Evolutionary conservation across 1,140 invertebrate genomes (phyloP), one percentile per base, ranked within the genome.

Genomic region (Dinothrombium tinctorium): DNA sequence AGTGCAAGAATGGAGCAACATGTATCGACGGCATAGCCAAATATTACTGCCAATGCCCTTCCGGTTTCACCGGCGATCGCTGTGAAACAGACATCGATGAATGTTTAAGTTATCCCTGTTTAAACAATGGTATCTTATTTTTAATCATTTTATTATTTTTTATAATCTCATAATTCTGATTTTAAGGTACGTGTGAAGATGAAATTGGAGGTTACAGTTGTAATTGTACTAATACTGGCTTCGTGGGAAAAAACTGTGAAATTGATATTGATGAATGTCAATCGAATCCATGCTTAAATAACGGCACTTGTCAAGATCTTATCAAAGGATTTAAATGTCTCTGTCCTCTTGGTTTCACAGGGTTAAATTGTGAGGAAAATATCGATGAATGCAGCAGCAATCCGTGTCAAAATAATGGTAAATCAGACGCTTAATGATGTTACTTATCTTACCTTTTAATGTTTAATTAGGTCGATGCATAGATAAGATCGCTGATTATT

Each of bases 281-380:
- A 78, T 73, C 36, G 74, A 77, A 6, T 84, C 82, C 60, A 64
- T 68, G 49, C 65, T 33, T 64, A 69, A 51, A 56, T 73, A 41
- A 76, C 75, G 54, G 66, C 68, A 48, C 66, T 12, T 94, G 87
- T 50, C 51, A 47, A 22, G 50, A 45, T 11, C n/a, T 22, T 38
- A 40, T 89, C n/a, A 78, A 74, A 15, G 71, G 69, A 7, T 90
- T 74, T 57, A 69, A 53, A 38, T 71, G 69, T 51, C 58, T 63
- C 54, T 96, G 89, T 57, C 76, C 82, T 2, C 79, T 83, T 50
- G 90, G 90, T 23, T 98, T 86, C 58, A 81, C 79, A 1, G 83
- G 82, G 7, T 78, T 82, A 49, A 75, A 87, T 55, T 90, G 84
- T 57, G 76, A 87, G 58, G 62, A 72, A 2, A 81, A 89, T 52